Percentiles rank a stretch among this genome's conserved stretches.
phyloP scores from a whole-genome alignment of 2,113 vertebrate species.

The Gambusia holbrooki region DNA sequence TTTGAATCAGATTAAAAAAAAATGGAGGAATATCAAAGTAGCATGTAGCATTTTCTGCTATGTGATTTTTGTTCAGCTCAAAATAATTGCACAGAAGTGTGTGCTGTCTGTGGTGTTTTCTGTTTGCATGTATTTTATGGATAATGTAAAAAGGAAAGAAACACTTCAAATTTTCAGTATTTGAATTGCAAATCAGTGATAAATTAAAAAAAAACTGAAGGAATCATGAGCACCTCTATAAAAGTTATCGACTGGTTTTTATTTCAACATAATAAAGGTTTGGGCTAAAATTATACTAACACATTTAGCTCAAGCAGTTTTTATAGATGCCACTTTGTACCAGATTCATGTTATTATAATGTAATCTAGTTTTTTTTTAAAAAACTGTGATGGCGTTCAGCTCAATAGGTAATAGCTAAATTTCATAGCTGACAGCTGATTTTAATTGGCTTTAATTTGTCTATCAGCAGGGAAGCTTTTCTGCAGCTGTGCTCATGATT shows the following conservation, averaged over 20 bases:
- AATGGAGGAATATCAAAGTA: background rate
- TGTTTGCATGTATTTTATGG: background rate
- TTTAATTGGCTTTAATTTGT: background rate
- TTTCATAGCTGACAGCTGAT: background rate
- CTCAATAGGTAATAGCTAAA: background rate
- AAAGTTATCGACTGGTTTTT: too few relatives aligned
- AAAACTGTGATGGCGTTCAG: background rate
- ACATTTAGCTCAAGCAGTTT: background rate
- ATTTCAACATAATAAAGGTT: too few relatives aligned
- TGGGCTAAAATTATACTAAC: background rate
- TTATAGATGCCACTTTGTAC: background rate
- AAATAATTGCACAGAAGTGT: background rate
- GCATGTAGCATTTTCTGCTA: background rate
- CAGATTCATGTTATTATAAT: background rate
- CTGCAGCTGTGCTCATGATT: background rate
- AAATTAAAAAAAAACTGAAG: background rate
- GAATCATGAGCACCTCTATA: background rate
- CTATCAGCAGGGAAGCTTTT: background rate
- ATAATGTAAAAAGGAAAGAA: background rate
- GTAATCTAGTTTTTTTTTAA: background rate
- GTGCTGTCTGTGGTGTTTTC: background rate
- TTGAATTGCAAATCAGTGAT: background rate
- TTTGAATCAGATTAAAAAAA: background rate
- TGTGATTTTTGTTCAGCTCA: background rate
- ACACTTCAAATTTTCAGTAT: background rate